Conservation (phyloP, 2,888 invertebrate genomes). For the Agrochola litura region DNA sequence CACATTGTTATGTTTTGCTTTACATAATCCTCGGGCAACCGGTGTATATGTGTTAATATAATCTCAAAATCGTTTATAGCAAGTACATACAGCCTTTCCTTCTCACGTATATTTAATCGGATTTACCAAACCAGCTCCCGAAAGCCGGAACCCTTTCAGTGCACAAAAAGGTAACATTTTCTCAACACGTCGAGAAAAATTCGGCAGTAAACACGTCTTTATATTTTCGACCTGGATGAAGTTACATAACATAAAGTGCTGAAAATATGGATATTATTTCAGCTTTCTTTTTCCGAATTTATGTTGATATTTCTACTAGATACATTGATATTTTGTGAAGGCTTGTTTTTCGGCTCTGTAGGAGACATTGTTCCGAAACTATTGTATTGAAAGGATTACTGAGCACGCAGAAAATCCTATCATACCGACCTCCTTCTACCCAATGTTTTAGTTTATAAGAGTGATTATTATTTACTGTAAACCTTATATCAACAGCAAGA, state of each 20-base stretch:
- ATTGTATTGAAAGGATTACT: not conserved
- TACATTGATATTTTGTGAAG: not conserved
- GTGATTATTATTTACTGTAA: no score
- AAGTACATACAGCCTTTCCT: not conserved
- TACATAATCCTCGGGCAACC: no score
- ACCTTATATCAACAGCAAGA: no score
- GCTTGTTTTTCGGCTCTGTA: not conserved
- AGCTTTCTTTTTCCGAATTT: not conserved
- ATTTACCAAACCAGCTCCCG: conserved; percentile 15
- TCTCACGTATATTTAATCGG: not conserved
- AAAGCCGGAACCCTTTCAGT: conserved; percentile 4
- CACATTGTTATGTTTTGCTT: no score
- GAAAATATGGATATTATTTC: conserved; percentile 1
- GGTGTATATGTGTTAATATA: not conserved
- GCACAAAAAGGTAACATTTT: conserved; percentile 14
- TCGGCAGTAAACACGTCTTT: not conserved
- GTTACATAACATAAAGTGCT: conserved; percentile 1
- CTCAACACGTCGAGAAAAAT: not conserved
- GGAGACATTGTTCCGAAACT: not conserved
- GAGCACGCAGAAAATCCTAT: not conserved
- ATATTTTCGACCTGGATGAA: conserved; percentile 1
- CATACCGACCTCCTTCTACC: no score
- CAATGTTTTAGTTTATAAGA: no score
- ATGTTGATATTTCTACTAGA: not conserved
- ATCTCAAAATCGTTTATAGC: not conserved